Conservation (phyloP, 2,888 invertebrate species). For the Euzophera pinguis region DNA sequence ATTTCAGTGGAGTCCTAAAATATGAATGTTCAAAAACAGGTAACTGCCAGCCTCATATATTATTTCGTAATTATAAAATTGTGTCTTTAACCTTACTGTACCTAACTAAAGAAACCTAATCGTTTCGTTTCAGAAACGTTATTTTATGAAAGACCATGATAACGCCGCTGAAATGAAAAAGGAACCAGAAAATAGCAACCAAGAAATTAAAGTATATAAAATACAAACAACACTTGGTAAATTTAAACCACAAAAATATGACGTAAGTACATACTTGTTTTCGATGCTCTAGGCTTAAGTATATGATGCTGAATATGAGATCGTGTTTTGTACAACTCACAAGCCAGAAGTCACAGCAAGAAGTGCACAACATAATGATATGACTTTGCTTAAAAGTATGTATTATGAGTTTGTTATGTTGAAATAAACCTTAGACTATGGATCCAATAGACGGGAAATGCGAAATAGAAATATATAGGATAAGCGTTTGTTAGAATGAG, state of each 20-base stretch:
- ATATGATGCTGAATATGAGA: no score
- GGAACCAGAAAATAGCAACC: slow-evolving; percentile 18
- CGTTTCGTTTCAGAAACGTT: slow-evolving; percentile 43
- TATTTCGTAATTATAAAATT: background rate
- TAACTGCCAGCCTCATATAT: slow-evolving; percentile 13
- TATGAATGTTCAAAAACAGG: slow-evolving; percentile 32
- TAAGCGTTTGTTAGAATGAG: no score
- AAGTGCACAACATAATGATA: no score
- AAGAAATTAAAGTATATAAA: slow-evolving; percentile 53
- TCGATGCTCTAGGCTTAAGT: no score
- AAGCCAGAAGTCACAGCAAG: no score
- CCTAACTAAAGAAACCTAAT: background rate
- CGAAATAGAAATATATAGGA: no score
- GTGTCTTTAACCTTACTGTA: no score
- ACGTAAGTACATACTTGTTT: slow-evolving; percentile 36
- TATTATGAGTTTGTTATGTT: no score
- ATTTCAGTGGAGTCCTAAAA: background rate
- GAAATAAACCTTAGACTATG: no score
- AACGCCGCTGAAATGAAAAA: slow-evolving; percentile 24
- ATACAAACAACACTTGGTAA: slow-evolving; percentile 52
- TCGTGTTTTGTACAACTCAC: no score
- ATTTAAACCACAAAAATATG: slow-evolving; percentile 40
- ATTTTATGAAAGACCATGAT: slow-evolving; percentile 41
- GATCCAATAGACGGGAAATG: no score
- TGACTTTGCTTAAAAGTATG: no score